Percentiles rank a stretch among this genome's conserved stretches.
These are phyloP conservation scores for Drosophila virilis DNA, from an alignment of 1,140 invertebrate species.

Conservation along the genomic window DNA sequence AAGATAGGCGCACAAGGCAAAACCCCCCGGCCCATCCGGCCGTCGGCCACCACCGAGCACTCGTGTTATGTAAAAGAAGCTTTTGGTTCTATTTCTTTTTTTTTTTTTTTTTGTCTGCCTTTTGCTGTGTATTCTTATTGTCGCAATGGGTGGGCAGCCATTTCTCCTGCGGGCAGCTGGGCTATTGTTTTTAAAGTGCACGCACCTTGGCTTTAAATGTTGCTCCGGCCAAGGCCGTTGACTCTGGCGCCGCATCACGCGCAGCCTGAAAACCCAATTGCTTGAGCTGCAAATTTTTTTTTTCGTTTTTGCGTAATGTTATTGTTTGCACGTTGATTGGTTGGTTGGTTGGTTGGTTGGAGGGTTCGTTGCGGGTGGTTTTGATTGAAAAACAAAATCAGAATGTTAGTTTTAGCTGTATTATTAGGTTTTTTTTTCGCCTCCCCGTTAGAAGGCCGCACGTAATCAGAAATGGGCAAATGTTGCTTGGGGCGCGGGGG, in stretches of 20 bases:
- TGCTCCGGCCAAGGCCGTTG: slow-evolving; percentile 51
- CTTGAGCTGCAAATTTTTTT: slow-evolving; percentile 68
- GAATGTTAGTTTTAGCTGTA: slow-evolving; percentile 58
- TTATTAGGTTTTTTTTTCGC: slow-evolving; percentile 17
- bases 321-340: slow-evolving; percentile 42
- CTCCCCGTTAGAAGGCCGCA: slow-evolving; percentile 42
- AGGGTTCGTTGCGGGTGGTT: slow-evolving; percentile 19
- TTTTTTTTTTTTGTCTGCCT: slow-evolving; percentile 1
- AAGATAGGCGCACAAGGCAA: slow-evolving; percentile 4
- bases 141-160: not conserved
- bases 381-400: slow-evolving; percentile 57
- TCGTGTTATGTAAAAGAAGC: slow-evolving; percentile 71
- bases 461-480: slow-evolving; percentile 63
- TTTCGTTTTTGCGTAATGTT: slow-evolving; percentile 66
- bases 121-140: not conserved
- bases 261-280: slow-evolving; percentile 73
- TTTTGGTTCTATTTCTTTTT: slow-evolving; percentile 28
- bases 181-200: slow-evolving; percentile 17
- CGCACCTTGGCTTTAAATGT: slow-evolving; percentile 66
- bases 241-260: slow-evolving; percentile 59
- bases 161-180: not conserved
- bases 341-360: slow-evolving; percentile 34
- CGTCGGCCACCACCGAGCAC: not conserved
- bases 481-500: slow-evolving; percentile 1
- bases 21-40: not conserved